phyloP scores from a whole-genome alignment of 2,888 invertebrate genomes.

The Orchesella flavescens region DNA sequence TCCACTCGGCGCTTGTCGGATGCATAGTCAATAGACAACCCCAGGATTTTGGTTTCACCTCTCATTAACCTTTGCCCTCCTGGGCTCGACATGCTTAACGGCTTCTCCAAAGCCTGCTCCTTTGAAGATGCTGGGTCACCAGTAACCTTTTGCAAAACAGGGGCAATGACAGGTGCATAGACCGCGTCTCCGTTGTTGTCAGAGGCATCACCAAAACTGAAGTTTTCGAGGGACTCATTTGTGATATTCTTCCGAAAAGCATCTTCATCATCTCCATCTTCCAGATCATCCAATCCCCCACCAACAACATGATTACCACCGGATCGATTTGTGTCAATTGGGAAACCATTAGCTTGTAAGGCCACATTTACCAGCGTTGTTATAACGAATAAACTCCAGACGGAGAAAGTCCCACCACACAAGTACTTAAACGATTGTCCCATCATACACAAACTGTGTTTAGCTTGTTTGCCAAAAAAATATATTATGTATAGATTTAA shows the following conservation, averaged over 20 bases:
- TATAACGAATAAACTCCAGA: slow-evolving; percentile 45
- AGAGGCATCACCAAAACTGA: too few relatives aligned
- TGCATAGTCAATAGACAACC: slow-evolving; percentile 64
- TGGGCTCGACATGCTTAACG: not conserved
- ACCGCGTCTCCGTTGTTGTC: not conserved
- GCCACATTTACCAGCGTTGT: slow-evolving; percentile 33
- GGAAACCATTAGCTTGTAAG: slow-evolving; percentile 36
- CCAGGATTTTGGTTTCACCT: slow-evolving; percentile 47
- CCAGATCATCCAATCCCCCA: not conserved
- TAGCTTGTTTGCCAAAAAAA: not conserved
- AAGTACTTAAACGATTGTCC: slow-evolving; percentile 31
- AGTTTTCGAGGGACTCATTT: not conserved
- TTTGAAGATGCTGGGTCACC: not conserved
- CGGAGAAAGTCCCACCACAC: slow-evolving; percentile 37
- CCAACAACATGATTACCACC: not conserved
- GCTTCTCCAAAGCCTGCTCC: not conserved
- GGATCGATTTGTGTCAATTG: slow-evolving; percentile 5
- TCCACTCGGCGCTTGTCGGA: slow-evolving; percentile 64
- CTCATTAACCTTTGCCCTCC: not conserved
- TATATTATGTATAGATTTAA: not conserved
- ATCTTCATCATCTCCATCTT: slow-evolving; percentile 3
- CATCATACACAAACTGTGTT: slow-evolving; percentile 47
- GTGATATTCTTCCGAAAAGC: not conserved
- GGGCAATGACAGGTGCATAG: not conserved
- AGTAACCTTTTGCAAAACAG: not conserved